A percentile compares a stretch with the other conserved stretches of the same genome.
phyloP scores from a whole-genome alignment of 2,797 vertebrate species.

The Sciurus carolinensis region DNA sequence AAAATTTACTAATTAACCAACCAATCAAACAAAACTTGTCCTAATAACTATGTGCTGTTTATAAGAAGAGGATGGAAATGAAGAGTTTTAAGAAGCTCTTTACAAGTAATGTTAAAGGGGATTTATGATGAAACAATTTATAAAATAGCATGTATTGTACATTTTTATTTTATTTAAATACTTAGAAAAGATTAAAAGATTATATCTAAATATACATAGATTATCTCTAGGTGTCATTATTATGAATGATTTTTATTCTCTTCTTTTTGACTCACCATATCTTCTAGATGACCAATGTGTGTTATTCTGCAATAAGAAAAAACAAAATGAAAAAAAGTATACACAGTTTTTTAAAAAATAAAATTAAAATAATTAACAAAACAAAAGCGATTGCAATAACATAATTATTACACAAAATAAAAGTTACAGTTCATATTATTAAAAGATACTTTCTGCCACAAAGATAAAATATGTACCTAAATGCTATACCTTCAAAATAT shows the following conservation, averaged over 20 bases:
- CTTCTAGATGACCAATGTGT: slow-evolving; percentile 8
- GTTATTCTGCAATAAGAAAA: background rate
- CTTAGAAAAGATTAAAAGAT: background rate
- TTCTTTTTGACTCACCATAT: background rate
- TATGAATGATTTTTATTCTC: background rate
- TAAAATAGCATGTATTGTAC: background rate
- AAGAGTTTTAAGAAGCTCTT: background rate
- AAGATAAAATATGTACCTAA: slow-evolving; percentile 24
- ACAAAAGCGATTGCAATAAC: background rate
- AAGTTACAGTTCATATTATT: slow-evolving; percentile 27
- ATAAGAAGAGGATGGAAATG: background rate
- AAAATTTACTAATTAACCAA: background rate
- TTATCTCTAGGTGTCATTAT: background rate
- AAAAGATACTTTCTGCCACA: background rate
- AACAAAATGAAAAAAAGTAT: background rate
- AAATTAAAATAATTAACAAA: background rate
- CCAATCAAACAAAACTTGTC: background rate
- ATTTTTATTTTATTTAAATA: background rate
- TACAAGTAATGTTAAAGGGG: background rate
- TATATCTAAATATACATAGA: background rate
- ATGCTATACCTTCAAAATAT: slow-evolving; percentile 29
- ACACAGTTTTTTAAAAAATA: slow-evolving; percentile 16
- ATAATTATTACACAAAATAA: slow-evolving; percentile 3
- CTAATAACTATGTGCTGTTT: background rate
- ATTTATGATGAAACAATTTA: background rate